Percentiles rank a stretch among this genome's conserved stretches.
phyloP scores from a whole-genome alignment of 2,888 invertebrate genomes.

The Shargacucullia verbasci region DNA sequence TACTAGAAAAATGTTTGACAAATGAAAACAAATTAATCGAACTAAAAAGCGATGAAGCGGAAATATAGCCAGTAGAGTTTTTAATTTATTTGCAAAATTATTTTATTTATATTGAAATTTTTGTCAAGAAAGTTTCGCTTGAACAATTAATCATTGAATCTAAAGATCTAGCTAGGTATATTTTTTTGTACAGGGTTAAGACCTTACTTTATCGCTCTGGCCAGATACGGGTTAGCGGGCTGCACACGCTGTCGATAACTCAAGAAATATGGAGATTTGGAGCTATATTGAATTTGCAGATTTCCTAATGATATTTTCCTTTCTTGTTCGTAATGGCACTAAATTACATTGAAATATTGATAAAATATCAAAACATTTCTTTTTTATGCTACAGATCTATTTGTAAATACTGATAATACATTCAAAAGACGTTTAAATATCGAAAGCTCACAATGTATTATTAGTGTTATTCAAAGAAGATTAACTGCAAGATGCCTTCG shows the following conservation, averaged over 20 bases:
- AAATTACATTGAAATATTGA: too few relatives aligned
- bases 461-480: constrained; percentile 29
- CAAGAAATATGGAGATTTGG: too few relatives aligned
- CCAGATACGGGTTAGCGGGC: too few relatives aligned
- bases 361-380: neutral
- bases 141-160: constrained; percentile 7
- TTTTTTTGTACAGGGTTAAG: too few relatives aligned
- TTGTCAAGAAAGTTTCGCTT: constrained; percentile 15
- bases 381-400: neutral
- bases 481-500: constrained; percentile 35
- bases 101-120: constrained; percentile 11
- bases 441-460: constrained; percentile 23
- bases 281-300: too few relatives aligned
- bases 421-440: constrained; percentile 8
- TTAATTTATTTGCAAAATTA: constrained; percentile 20
- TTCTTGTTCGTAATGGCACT: too few relatives aligned
- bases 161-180: neutral
- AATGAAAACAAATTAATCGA: constrained; percentile 23
- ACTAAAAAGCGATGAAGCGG: constrained; percentile 24
- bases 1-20: constrained; percentile 5
- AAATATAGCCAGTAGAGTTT: constrained; percentile 12
- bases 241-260: too few relatives aligned
- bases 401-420: neutral
- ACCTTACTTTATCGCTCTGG: too few relatives aligned
- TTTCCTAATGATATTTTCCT: too few relatives aligned